Percentiles rank a stretch among this genome's conserved stretches.
Evolutionary conservation across 2,797 vertebrate species (phyloP).

Genomic region (Cetoscarus ocellatus): DNA sequence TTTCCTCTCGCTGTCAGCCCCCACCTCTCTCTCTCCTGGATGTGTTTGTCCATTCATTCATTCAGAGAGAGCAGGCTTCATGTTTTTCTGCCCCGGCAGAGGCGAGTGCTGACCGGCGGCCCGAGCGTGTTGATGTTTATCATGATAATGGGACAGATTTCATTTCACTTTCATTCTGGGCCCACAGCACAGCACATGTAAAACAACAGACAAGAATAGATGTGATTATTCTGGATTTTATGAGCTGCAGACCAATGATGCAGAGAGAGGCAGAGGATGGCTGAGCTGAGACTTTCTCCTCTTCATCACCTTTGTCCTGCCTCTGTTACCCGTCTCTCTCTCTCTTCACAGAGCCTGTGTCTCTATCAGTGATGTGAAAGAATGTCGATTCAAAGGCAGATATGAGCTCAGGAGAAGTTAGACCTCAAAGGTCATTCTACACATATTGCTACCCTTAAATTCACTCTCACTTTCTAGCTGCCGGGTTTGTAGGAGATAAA

Average conservation of each 20-base stretch:
- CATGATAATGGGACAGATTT: slow-evolving; percentile 59
- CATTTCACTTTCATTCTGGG: slow-evolving; percentile 35
- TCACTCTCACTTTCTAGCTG: too few species aligned
- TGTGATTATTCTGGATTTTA: slow-evolving; percentile 57
- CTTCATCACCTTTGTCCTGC: slow-evolving; percentile 19
- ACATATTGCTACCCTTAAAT: too few species aligned
- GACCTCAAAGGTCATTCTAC: too few species aligned
- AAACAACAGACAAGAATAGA: slow-evolving; percentile 56
- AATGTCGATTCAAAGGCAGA: too few species aligned
- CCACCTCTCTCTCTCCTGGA: background rate
- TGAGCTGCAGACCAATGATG: slow-evolving; percentile 25
- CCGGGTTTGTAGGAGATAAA: too few species aligned
- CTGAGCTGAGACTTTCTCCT: slow-evolving; percentile 25
- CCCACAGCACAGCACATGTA: slow-evolving; percentile 54
- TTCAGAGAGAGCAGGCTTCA: background rate
- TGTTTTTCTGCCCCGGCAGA: slow-evolving; percentile 14
- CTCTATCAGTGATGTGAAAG: background rate
- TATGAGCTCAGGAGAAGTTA: too few species aligned
- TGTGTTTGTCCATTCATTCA: background rate
- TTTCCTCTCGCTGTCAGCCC: background rate
- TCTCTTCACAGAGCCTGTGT: background rate
- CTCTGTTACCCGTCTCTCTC: background rate
- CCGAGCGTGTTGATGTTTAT: slow-evolving; percentile 60
- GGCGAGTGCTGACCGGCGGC: slow-evolving; percentile 35
- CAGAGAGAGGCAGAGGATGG: slow-evolving; percentile 26